phyloP scores from a whole-genome alignment of 2,797 vertebrate species.

The Nannoperca obscura region DNA sequence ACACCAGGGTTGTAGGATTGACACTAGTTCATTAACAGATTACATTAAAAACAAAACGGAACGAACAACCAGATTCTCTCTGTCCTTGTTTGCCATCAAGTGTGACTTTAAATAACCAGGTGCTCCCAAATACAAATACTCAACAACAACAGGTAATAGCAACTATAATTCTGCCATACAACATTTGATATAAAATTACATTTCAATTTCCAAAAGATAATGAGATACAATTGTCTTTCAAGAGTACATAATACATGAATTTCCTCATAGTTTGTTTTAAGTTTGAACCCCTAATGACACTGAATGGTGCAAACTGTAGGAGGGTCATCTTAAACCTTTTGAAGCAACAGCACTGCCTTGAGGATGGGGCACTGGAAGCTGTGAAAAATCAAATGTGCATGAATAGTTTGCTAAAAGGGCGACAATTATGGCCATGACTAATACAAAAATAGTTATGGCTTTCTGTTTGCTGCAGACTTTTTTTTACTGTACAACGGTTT shows the following conservation, averaged over 20 bases:
- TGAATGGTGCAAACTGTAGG: slow-evolving; percentile 7
- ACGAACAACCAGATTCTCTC: not conserved
- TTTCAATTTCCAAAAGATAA: not conserved
- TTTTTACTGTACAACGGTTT: slow-evolving; percentile 6
- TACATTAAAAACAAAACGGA: too few species aligned
- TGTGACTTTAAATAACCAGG: not conserved
- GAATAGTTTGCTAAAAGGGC: not conserved
- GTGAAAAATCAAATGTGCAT: slow-evolving; percentile 17
- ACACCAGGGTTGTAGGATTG: too few species aligned
- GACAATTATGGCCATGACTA: not conserved
- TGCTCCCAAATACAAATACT: not conserved
- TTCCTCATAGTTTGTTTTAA: slow-evolving; percentile 29
- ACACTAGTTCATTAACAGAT: too few species aligned
- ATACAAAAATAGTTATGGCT: not conserved
- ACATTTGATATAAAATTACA: not conserved
- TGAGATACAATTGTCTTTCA: not conserved
- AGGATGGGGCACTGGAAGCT: slow-evolving; percentile 8
- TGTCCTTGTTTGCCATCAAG: not conserved
- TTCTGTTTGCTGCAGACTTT: not conserved
- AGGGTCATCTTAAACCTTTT: slow-evolving; percentile 36
- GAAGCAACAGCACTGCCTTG: slow-evolving; percentile 7
- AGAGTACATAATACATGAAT: too few species aligned
- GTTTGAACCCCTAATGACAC: slow-evolving; percentile 25
- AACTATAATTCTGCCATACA: not conserved
- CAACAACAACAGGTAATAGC: not conserved